Conservation (phyloP, 2,888 invertebrate genomes). For the Parapristionchus giblindavisi region DNA sequence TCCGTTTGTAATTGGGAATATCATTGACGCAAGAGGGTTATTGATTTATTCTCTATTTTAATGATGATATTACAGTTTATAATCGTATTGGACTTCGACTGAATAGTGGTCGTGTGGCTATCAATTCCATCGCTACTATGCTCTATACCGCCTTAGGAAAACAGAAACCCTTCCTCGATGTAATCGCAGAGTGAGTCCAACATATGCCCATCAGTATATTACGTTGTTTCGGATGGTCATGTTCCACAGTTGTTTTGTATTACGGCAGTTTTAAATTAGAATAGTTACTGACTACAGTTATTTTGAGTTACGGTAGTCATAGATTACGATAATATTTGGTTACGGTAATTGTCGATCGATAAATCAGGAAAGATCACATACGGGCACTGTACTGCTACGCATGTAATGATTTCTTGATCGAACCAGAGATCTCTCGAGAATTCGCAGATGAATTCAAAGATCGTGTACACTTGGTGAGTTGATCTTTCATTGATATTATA, state of each 20-base stretch:
- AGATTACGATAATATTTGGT: neutral
- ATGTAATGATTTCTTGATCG: conserved; percentile 43
- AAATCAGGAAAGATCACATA: conserved; percentile 29
- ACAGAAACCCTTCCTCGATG: conserved; percentile 42
- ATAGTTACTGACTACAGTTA: neutral
- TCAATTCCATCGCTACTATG: conserved; percentile 43
- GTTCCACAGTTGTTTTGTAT: neutral
- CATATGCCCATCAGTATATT: too few relatives aligned
- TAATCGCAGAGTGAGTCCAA: conserved; percentile 42
- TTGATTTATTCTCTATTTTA: neutral
- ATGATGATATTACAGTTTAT: conserved; percentile 22
- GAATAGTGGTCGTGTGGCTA: conserved; percentile 40
- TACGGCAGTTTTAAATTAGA: neutral
- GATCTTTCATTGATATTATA: neutral
- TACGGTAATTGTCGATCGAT: neutral
- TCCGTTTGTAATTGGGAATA: neutral
- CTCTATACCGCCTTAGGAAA: conserved; percentile 40
- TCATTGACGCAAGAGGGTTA: neutral
- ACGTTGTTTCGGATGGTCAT: too few relatives aligned
- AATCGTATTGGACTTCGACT: conserved; percentile 24
- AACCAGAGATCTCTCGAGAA: conserved; percentile 34
- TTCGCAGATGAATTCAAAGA: conserved; percentile 35
- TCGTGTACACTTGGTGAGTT: conserved; percentile 8
- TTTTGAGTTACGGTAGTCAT: neutral
- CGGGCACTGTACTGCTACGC: conserved; percentile 40